These are phyloP conservation scores for Bubo scandiacus DNA, from an alignment of 2,113 vertebrate species.

Conservation along the genomic window DNA sequence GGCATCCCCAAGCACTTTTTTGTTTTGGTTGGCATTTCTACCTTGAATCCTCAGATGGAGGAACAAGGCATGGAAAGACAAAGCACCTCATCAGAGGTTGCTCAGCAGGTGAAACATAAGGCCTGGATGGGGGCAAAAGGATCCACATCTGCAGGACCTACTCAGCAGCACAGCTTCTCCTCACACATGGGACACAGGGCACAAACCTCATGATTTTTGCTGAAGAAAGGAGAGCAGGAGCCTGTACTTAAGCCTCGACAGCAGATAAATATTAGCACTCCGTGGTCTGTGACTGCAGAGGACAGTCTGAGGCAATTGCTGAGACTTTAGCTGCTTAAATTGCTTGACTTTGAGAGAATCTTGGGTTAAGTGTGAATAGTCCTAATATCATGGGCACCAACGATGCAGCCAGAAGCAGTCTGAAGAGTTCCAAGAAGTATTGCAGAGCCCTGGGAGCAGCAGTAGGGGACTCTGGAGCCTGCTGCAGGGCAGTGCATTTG, in stretches of 20 bases:
- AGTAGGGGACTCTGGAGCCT: too few species aligned
- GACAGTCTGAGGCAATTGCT: background rate
- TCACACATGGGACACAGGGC: background rate
- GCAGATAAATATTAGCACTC: background rate
- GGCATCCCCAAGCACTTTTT: background rate
- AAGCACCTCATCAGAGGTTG: background rate
- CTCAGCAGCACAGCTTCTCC: background rate
- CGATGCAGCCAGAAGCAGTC: too few species aligned
- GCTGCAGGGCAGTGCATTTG: background rate
- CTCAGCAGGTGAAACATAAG: background rate
- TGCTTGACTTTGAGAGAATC: background rate
- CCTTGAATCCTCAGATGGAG: background rate
- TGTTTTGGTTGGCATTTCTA: background rate
- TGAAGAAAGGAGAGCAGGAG: too few species aligned
- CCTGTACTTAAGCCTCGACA: background rate
- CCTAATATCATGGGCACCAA: background rate
- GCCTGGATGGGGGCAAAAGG: background rate
- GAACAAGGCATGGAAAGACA: background rate
- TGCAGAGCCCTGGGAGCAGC: too few species aligned
- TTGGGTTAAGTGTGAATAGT: background rate
- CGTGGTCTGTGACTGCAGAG: background rate
- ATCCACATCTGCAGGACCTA: background rate
- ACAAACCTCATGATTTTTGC: background rate
- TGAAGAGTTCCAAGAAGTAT: too few species aligned
- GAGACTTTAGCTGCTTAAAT: background rate